Conservation (phyloP, 2,113 vertebrate species). For the Hymenochirus boettgeri region DNA sequence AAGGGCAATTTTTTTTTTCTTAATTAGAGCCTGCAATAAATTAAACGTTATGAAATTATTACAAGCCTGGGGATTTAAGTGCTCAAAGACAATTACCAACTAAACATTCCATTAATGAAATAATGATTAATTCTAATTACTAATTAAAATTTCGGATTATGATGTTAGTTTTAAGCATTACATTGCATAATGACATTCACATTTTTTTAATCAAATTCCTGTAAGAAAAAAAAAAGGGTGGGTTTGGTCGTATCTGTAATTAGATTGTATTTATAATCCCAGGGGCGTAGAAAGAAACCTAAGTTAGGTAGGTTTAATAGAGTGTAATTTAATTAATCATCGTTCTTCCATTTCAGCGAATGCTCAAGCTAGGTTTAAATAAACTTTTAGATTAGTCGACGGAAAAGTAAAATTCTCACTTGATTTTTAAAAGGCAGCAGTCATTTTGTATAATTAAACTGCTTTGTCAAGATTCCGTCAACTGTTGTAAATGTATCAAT, state of each 20-base stretch:
- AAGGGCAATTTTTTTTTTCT: too few species aligned
- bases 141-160: constrained; percentile 80
- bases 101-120: constrained; percentile 77
- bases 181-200: constrained; percentile 67
- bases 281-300: constrained; percentile 62
- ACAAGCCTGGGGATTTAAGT: constrained; percentile 63
- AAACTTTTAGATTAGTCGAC: too few species aligned
- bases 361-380: too few species aligned
- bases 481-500: too few species aligned
- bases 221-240: constrained; percentile 59
- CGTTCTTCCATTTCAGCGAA: constrained; percentile 55
- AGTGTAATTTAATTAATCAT: constrained; percentile 74
- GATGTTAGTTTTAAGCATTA: constrained; percentile 70
- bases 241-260: constrained; percentile 50
- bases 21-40: constrained; percentile 51
- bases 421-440: too few species aligned
- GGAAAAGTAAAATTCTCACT: too few species aligned
- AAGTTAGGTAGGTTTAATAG: constrained; percentile 70
- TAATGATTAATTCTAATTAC: constrained; percentile 78
- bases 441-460: too few species aligned
- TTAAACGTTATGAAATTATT: too few species aligned
- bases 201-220: constrained; percentile 73
- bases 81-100: constrained; percentile 72
- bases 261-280: constrained; percentile 64
- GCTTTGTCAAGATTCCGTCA: too few species aligned